A percentile compares a stretch with the other conserved stretches of the same genome.
Evolutionary conservation across 2,113 vertebrate species (phyloP).

Genomic region (Lophius piscatorius): DNA sequence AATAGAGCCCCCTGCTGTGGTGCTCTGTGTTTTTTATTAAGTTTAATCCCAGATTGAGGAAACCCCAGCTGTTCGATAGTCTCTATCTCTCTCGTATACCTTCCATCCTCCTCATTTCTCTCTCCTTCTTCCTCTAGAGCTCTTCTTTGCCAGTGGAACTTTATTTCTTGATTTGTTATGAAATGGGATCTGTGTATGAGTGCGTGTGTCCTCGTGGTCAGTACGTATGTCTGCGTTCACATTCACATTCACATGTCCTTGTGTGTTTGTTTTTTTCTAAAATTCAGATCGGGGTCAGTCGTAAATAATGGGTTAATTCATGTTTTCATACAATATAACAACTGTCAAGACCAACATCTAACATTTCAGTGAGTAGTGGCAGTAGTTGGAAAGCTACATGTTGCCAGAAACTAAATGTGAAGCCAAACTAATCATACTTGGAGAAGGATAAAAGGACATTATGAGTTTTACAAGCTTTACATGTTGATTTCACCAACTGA

Average conservation of each 20-base stretch:
- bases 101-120: slow-evolving; percentile 22
- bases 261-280: too few relatives aligned
- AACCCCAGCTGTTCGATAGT: slow-evolving; percentile 62
- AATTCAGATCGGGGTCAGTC: too few relatives aligned
- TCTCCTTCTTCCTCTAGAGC: slow-evolving; percentile 25
- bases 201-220: neutral
- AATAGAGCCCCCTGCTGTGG: slow-evolving; percentile 66
- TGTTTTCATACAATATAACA: too few relatives aligned
- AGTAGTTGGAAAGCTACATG: too few relatives aligned
- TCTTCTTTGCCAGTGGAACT: slow-evolving; percentile 50
- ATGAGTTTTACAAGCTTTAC: neutral
- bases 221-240: neutral
- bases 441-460: neutral
- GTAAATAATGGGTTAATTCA: too few relatives aligned
- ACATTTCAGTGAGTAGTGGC: too few relatives aligned
- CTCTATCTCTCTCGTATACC: slow-evolving; percentile 29
- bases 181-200: slow-evolving; percentile 62
- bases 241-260: neutral
- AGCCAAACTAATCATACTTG: too few relatives aligned
- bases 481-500: neutral
- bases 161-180: slow-evolving; percentile 66
- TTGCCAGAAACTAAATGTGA: too few relatives aligned
- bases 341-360: too few relatives aligned
- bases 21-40: slow-evolving; percentile 66
- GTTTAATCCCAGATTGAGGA: slow-evolving; percentile 65